Base-by-base conservation (phyloP, 2,888 invertebrate species). In the Alloplasta piceator region DNA sequence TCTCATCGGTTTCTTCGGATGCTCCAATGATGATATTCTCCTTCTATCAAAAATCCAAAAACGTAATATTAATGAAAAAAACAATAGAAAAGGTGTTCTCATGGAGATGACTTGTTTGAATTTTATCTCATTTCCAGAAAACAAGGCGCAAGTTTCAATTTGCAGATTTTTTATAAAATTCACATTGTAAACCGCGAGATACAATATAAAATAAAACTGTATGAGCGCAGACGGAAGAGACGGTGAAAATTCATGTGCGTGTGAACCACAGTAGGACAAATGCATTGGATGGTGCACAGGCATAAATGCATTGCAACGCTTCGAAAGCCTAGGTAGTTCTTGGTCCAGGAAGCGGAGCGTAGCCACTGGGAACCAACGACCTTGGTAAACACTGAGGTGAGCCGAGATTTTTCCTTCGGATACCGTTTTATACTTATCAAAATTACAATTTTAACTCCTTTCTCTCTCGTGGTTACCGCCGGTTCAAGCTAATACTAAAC, bases 321-420 rank as follows among this genome's bases (percentile, higher is more conserved):
- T 78, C 60, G 83, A 4, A 79, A 60, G 71, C 77, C 58, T 71
- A 64, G 41, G 60, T 78, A 52, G 73, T 60, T 70, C 79, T 77
- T 41, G 81, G 81, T 81, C 83, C 79, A 76, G 64, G 82, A 85
- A 85, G 79, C 85, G 84, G 76, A 84, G 83, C 84, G 80, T 79
- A 64, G 80, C 84, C 75, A 78, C 74, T 38, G 72, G 67, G 61
- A 85, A 83, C 72, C 74, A 84, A 83, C 84, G 82, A 72, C 85
- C 82, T 83, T 83, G 82, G 52, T 50, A 5, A 12, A 52, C 52
- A 12, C 7, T 43, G 12, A n/a, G 55, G 9, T n/a, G 6, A 61
- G 16, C 5, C 52, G 41, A 10, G 46, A 56, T 66, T 39, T 78
- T 60, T 55, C 39, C 38, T 63, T 52, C 66, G 12, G 66, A 36